Evolutionary conservation across 2,888 invertebrate species (phyloP).

Genomic region (Ochropleura plecta): DNA sequence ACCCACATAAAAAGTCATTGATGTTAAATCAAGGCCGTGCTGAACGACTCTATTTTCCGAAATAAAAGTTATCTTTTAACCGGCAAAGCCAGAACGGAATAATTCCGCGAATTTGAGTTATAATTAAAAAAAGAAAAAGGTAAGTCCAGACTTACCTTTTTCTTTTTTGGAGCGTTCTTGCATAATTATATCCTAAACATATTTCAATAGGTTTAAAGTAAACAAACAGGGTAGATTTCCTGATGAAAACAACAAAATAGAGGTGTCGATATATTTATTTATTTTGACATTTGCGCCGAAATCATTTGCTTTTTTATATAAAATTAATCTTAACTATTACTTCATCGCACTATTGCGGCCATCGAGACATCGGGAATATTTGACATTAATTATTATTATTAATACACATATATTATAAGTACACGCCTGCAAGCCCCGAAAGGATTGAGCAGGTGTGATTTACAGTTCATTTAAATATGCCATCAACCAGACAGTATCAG

Average conservation of each 20-base stretch:
- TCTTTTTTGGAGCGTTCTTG: neutral
- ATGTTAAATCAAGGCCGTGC: neutral
- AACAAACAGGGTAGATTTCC: neutral
- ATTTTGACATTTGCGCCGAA: constrained; percentile 20
- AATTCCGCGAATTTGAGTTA: neutral
- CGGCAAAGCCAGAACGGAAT: neutral
- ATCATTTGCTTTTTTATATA: constrained; percentile 31
- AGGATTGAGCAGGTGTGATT: neutral
- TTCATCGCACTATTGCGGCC: constrained; percentile 28
- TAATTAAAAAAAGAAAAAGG: too few relatives aligned
- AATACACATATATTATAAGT: neutral
- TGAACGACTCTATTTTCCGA: neutral
- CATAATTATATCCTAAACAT: neutral
- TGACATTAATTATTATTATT: constrained; percentile 14
- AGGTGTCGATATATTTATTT: constrained; percentile 57
- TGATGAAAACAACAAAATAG: constrained; percentile 44
- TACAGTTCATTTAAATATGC: neutral
- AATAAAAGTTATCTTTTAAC: neutral
- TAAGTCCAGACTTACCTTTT: neutral
- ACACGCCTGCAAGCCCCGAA: neutral
- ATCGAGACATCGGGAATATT: constrained; percentile 17
- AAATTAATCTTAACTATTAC: constrained; percentile 54
- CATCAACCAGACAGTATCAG: neutral
- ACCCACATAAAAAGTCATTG: neutral
- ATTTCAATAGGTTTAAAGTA: neutral